Percentiles rank a stretch among this genome's conserved stretches.
phyloP scores from a whole-genome alignment of 2,113 vertebrate species.

The Colossoma macropomum region DNA sequence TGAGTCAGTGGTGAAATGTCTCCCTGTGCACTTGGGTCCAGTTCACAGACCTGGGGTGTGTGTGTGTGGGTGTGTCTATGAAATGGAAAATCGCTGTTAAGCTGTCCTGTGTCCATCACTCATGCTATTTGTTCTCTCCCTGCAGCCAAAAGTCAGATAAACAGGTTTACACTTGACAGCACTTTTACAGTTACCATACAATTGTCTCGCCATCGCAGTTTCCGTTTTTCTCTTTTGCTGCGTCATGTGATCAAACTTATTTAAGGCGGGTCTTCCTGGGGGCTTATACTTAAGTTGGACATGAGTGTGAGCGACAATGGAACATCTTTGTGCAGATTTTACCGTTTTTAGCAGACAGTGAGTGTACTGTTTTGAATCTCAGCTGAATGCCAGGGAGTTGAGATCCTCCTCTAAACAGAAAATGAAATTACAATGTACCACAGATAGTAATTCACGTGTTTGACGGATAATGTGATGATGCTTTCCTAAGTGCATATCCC shows the following conservation, averaged over 20 bases:
- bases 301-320: neutral
- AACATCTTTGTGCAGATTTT: conserved; percentile 5
- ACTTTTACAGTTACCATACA: conserved; percentile 35
- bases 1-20: neutral
- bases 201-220: conserved; percentile 42
- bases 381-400: neutral
- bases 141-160: conserved; percentile 30
- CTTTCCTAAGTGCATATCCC: neutral
- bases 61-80: conserved; percentile 28
- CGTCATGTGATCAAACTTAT: neutral
- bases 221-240: neutral
- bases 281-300: neutral
- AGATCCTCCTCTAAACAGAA: conserved; percentile 2
- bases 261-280: neutral
- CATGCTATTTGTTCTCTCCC: conserved; percentile 48
- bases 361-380: conserved; percentile 18
- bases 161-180: conserved; percentile 62
- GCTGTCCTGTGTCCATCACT: conserved; percentile 35
- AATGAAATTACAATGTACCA: conserved; percentile 14
- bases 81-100: conserved; percentile 51
- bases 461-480: neutral
- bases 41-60: neutral
- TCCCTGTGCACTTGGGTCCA: neutral
- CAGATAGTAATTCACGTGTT: neutral
- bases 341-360: neutral